Conservation (phyloP, 2,113 vertebrate genomes). For the Nycticorax nycticorax region DNA sequence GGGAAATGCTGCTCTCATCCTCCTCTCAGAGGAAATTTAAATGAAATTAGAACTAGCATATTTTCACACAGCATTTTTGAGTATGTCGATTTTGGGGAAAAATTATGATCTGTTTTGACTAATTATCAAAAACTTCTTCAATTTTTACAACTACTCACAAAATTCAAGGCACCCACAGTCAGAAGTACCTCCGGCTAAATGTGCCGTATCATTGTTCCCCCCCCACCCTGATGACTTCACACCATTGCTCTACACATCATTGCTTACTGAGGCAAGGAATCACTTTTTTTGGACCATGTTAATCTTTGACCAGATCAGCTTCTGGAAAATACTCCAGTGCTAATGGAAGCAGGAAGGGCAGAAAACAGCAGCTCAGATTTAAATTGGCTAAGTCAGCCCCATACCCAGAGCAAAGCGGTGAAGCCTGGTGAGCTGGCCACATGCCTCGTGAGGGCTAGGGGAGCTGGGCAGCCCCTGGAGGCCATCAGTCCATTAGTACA, state of each 20-base stretch:
- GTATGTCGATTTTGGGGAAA: background rate
- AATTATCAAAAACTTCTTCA: background rate
- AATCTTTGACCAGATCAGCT: background rate
- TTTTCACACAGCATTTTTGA: constrained; percentile 24
- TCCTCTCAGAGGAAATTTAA: constrained; percentile 33
- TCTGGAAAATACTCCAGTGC: background rate
- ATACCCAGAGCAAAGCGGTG: background rate
- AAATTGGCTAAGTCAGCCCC: background rate
- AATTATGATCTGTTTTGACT: background rate
- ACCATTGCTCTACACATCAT: background rate
- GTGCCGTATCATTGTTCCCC: too few relatives aligned
- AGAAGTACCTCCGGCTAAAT: background rate
- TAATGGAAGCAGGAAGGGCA: background rate
- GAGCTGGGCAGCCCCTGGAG: background rate
- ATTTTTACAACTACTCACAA: background rate
- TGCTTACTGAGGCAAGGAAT: background rate
- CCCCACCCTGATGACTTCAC: background rate
- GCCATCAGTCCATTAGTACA: background rate
- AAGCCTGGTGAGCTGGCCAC: background rate
- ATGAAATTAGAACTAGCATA: constrained; percentile 12
- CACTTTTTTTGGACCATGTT: background rate
- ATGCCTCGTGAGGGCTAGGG: accelerated
- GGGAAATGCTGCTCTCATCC: constrained; percentile 5
- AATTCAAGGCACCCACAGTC: background rate
- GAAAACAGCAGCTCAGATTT: background rate